Evolutionary conservation across 2,888 invertebrate species (phyloP), one percentile per base, ranked within the genome.

Genomic region (Tenodera sinensis): DNA sequence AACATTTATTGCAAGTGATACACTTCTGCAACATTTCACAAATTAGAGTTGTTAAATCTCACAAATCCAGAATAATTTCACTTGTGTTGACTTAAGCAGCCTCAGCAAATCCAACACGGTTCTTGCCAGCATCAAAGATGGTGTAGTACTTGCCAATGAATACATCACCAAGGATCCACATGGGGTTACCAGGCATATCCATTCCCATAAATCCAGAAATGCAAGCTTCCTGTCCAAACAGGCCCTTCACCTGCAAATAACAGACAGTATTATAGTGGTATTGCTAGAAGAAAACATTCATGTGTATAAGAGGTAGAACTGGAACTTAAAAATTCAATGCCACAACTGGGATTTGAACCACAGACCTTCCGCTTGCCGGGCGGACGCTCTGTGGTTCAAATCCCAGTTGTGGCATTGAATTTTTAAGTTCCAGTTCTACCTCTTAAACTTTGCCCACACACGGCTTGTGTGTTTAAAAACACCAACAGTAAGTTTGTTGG

Each of bases 131-230:
- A 94, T 99, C 99, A 93, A 99, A 99, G 94, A 98, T 98, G 0
- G 99, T 98, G 94, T 99, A 99, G 94, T 96, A 99, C 92, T 96
- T 96, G 90, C 99, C 99, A 93, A 99, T 98, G 94, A 99, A 99
- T 91, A 99, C 98, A 94, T 99, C 99, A 89, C 99, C 99, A 91
- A 99, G 95, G 93, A 99, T 99, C 99, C 99, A 99, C 91, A 99
- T 94, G 27, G 98, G 98, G 9, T 99, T 99, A 93, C 96, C 96
- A 89, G 98, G 98, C 92, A 99, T 96, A 94, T 99, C 99, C 92
- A 99, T 96, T 88, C 98, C 98, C 96, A 98, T 97, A 94, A 99
- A 99, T 88, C 99, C 99, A 91, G 54, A 92, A 89, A 90, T 86
- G 89, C 54, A 71, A 71, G 54, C 54, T 25, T 71, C 25, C 25